phyloP scores from a whole-genome alignment of 2,888 invertebrate genomes.

The Morinoia aosen region DNA sequence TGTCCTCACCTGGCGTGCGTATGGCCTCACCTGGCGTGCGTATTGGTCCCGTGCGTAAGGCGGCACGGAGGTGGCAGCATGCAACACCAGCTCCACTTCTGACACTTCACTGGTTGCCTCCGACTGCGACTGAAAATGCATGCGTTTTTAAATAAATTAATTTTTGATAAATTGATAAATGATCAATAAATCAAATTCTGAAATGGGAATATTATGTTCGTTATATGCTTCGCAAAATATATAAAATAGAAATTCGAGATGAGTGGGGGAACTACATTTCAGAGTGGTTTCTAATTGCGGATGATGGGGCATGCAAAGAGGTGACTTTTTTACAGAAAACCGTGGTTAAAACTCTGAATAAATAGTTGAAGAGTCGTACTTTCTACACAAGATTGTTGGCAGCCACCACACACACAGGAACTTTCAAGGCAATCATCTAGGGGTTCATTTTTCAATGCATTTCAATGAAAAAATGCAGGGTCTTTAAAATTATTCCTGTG shows the following conservation, averaged over 20 bases:
- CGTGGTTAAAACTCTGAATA: too few relatives aligned
- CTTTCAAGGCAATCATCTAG: too few relatives aligned
- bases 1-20: too few relatives aligned
- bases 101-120: neutral
- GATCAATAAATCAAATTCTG: neutral
- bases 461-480: too few relatives aligned
- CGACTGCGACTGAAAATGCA: neutral
- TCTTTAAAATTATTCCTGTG: too few relatives aligned
- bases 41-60: neutral
- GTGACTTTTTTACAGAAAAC: too few relatives aligned
- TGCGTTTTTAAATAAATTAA: neutral
- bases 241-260: neutral
- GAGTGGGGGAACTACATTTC: neutral
- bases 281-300: neutral
- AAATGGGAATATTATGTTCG: neutral
- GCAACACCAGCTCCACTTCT: slow-evolving; percentile 29
- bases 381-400: too few relatives aligned
- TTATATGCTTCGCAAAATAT: neutral
- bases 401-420: too few relatives aligned
- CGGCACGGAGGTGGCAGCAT: slow-evolving; percentile 1
- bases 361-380: too few relatives aligned
- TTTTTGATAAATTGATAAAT: too few relatives aligned
- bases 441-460: too few relatives aligned
- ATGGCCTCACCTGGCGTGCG: neutral
- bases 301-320: too few relatives aligned